A percentile compares a stretch with the other conserved stretches of the same genome.
Conservation (phyloP, 2,113 vertebrate genomes). For the Pelecanus crispus region DNA sequence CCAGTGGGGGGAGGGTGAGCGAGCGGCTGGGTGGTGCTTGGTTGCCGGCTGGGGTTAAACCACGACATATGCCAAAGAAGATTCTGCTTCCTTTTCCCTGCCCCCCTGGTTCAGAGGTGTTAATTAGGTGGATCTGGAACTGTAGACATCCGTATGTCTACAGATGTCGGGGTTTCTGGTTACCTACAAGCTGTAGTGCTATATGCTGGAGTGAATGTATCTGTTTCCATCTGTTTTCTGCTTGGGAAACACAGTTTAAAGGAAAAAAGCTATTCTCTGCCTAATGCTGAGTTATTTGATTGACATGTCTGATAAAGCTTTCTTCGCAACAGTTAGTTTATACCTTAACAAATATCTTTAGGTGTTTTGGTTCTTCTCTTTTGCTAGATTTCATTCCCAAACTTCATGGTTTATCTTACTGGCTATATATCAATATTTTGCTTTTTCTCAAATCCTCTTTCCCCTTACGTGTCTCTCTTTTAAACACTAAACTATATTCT, state of each 20-base stretch:
- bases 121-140: neutral
- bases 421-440: neutral
- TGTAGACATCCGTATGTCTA: neutral
- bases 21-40: too few species aligned
- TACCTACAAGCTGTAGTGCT: neutral
- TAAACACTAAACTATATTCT: neutral
- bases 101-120: neutral
- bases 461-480: neutral
- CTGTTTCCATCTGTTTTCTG: neutral
- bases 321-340: neutral
- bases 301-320: neutral
- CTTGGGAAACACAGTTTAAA: neutral
- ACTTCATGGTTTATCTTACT: neutral
- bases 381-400: neutral
- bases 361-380: neutral
- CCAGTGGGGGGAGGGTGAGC: too few species aligned
- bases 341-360: neutral
- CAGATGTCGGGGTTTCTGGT: neutral
- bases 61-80: neutral
- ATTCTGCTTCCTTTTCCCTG: neutral
- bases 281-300: neutral
- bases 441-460: neutral
- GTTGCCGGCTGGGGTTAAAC: too few species aligned
- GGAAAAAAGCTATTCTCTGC: neutral
- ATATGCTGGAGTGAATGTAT: fast-evolving